These are phyloP conservation scores for Triplophysa rosa DNA, from an alignment of 2,113 vertebrate species.

Conservation along the genomic window DNA sequence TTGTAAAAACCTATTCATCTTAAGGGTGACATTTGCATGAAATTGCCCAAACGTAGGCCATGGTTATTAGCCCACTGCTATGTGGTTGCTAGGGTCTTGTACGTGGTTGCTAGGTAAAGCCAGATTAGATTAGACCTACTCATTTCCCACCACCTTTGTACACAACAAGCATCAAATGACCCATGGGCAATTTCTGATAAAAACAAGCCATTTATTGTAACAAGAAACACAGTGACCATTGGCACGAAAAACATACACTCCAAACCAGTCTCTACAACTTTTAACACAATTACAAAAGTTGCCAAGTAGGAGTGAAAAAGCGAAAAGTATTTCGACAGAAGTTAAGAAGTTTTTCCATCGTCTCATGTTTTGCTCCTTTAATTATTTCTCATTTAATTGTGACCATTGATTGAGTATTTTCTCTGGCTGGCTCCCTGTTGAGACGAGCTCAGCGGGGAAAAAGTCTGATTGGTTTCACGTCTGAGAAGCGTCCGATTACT, in stretches of 20 bases:
- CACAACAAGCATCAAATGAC: no score
- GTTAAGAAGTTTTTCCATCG: not conserved
- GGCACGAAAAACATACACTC: not conserved
- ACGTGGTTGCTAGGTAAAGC: not conserved
- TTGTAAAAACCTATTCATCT: no score
- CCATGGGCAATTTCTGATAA: no score
- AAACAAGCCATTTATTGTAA: no score
- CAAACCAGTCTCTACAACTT: not conserved
- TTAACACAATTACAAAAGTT: not conserved
- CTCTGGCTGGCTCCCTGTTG: constrained; percentile 29
- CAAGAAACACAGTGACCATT: not conserved
- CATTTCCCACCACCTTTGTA: not conserved
- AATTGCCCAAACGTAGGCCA: no score
- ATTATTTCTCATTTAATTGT: constrained; percentile 49
- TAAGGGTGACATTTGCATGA: no score
- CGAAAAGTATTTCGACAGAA: not conserved
- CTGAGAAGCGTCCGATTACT: constrained; percentile 49
- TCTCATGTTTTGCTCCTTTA: constrained; percentile 12
- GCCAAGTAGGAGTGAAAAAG: not conserved
- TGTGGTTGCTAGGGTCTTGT: no score
- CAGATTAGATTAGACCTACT: not conserved
- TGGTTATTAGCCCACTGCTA: no score
- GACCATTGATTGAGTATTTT: constrained; percentile 49
- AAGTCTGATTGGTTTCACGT: constrained; percentile 41
- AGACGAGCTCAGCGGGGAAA: constrained; percentile 44